Evolutionary conservation across 2,888 invertebrate species (phyloP).

Genomic region (Psylliodes chrysocephalus): DNA sequence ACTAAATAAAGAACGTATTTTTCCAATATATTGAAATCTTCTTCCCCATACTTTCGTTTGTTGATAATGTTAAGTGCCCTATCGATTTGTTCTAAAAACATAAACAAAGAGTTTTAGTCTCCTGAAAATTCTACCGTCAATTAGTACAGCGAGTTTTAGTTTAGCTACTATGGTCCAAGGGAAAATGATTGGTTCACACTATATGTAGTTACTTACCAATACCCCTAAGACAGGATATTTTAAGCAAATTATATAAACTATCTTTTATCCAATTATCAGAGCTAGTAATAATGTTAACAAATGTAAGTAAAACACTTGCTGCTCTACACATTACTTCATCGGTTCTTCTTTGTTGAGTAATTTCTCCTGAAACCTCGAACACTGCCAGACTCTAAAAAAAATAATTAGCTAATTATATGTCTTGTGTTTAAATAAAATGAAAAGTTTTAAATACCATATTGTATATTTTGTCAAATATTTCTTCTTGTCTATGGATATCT

Average conservation of each 20-base stretch:
- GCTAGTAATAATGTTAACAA: slow-evolving; percentile 67
- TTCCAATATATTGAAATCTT: slow-evolving; percentile 62
- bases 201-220: slow-evolving; percentile 40
- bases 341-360: slow-evolving; percentile 62
- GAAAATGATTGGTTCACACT: not conserved
- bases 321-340: slow-evolving; percentile 72
- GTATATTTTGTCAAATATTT: slow-evolving; percentile 58
- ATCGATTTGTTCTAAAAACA: slow-evolving; percentile 47
- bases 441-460: slow-evolving; percentile 47
- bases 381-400: slow-evolving; percentile 54
- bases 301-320: slow-evolving; percentile 69
- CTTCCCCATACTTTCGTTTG: slow-evolving; percentile 49
- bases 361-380: slow-evolving; percentile 62
- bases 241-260: slow-evolving; percentile 67
- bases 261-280: slow-evolving; percentile 67
- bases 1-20: slow-evolving; percentile 66
- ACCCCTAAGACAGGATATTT: slow-evolving; percentile 66
- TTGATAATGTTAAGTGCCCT: slow-evolving; percentile 52
- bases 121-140: no score
- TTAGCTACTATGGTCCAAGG: not conserved
- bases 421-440: not conserved
- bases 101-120: no score
- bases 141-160: no score
- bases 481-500: slow-evolving; percentile 51
- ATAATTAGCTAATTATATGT: not conserved